Conservation (phyloP, 1,140 invertebrate species). For the Ectropis grisescens region DNA sequence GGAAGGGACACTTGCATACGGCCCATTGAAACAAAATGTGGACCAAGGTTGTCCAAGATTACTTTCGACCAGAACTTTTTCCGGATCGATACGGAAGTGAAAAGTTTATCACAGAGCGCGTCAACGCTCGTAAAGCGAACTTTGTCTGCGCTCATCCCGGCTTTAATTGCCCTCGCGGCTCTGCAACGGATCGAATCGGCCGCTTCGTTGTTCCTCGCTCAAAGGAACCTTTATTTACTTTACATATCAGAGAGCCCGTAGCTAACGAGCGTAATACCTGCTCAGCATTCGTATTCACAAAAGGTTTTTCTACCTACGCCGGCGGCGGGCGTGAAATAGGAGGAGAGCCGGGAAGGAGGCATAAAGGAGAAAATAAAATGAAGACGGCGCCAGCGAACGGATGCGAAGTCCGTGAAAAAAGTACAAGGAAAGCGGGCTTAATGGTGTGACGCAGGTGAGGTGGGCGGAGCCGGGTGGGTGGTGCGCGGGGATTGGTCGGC, state of each 20-base stretch:
- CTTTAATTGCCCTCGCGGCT: slow-evolving; percentile 23
- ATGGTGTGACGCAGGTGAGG: slow-evolving; percentile 63
- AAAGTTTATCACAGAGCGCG: slow-evolving; percentile 44
- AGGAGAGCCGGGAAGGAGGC: slow-evolving; percentile 60
- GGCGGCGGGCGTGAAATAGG: slow-evolving; percentile 60
- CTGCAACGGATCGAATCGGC: not conserved
- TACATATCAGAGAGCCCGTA: slow-evolving; percentile 52
- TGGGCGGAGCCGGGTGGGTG: slow-evolving; percentile 52
- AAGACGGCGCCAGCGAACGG: slow-evolving; percentile 59
- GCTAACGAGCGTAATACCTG: slow-evolving; percentile 64
- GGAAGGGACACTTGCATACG: slow-evolving; percentile 62
- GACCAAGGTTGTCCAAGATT: slow-evolving; percentile 63
- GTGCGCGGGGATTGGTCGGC: slow-evolving; percentile 51
- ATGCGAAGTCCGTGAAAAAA: slow-evolving; percentile 64
- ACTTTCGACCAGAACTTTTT: slow-evolving; percentile 60
- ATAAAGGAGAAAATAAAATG: slow-evolving; percentile 68
- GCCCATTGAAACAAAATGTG: slow-evolving; percentile 61
- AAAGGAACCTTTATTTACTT: slow-evolving; percentile 63
- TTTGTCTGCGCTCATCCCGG: slow-evolving; percentile 8
- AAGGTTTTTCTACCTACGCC: slow-evolving; percentile 61
- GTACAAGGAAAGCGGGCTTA: slow-evolving; percentile 55
- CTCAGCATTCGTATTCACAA: slow-evolving; percentile 65
- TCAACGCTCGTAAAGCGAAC: slow-evolving; percentile 34
- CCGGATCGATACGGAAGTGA: slow-evolving; percentile 59
- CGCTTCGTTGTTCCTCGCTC: slow-evolving; percentile 10